Base-by-base conservation (phyloP, 2,797 vertebrate species). In the Heteromormyrus szaboi region DNA sequence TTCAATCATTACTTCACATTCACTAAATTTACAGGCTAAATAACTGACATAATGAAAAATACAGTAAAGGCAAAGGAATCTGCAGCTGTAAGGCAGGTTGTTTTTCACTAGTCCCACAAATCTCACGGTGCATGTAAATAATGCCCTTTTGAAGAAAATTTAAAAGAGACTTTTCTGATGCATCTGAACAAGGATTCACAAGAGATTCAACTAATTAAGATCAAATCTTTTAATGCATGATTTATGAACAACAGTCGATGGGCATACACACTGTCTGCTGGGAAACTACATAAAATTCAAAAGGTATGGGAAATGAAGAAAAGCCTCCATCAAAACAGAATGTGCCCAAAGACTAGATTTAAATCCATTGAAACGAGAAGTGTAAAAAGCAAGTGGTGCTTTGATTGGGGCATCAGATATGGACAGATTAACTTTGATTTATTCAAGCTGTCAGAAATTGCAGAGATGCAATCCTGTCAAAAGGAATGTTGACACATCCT, bases 381-480 rank as follows among this genome's bases (percentile, higher is more conserved):
- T 89, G 89, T 88, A 91, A 89, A 79, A 89, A 22, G 89, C 88
- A 90, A 90, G 79, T 87, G 33, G 2, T 76, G 90, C 91, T 92
- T 92, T 92, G 91, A 92, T 92, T 90, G 44, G 90, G 89, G 44
- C 91, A 89, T 92, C 89, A 90, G 92, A 91, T 90, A 87, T 9
- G 88, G 90, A 90, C 88, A 90, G 90, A 91, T 92, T 90, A 90
- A 88, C 90, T 89, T 84, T 89, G 88, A 92, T 91, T 89, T 91
- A 90, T 91, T 92, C 89, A 86, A 84, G 87, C 90, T 90, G 88
- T 91, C 90, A 89, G 90, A 72, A 90, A 88, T 89, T 62, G 89
- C 87, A 89, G 88, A 91, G 90, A 88, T 89, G 76, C 72, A 62
- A 84, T 87, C 86, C 85, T 87, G 89, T 83, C 87, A 86, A 90